Base-by-base conservation (phyloP, 2,113 vertebrate genomes). In the Xenopus borealis region DNA sequence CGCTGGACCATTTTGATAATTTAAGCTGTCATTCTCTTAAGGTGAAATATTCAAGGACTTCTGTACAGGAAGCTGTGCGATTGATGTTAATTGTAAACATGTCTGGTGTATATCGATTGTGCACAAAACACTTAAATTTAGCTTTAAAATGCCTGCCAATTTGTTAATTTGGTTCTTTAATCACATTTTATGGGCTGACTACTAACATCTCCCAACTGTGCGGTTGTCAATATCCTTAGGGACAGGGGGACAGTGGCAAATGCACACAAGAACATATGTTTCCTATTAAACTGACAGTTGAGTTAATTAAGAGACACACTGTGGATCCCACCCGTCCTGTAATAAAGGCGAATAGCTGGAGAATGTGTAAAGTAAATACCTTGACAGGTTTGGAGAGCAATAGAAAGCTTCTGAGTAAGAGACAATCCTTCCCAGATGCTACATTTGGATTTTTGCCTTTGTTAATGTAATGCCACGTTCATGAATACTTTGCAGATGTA, bases 211-310 rank as follows among this genome's bases (percentile, higher is more conserved):
- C 11, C 3, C 6, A 2, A 7, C 33, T 6, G 2, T 9, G 8
- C 33, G 2, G 33, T 40, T 40, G 6, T 6, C 33, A 9, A 9
- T 40, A 40, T 40, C 33, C 33, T 40, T 40, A 40, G 33, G 33
- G 33, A 40, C 33, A 40, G 33, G 33, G 30, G 33, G 6, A 40
- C 33, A 40, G 8, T 9, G 33, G 5, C 33, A 40, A 2, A 40
- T 40, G 33, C 33, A 64, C n/a, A 12, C 17, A 53, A 17, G 71
- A 72, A 72, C 71, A 72, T 72, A 72, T 72, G 71, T 30, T 65
- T 12, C n/a, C n/a, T 52, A 65, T 72, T 55, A 65, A 16, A 65
- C 27, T 33, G 71, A 72, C 55, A 18, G 44, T 30, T 72, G 50
- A 23, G 14, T 44, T 53, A 53, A 55, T 53, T 65, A 19, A 53